Evolutionary conservation across 2,113 vertebrate species (phyloP), one percentile per base, ranked within the genome.

Genomic region (Todiramphus saurophagus): DNA sequence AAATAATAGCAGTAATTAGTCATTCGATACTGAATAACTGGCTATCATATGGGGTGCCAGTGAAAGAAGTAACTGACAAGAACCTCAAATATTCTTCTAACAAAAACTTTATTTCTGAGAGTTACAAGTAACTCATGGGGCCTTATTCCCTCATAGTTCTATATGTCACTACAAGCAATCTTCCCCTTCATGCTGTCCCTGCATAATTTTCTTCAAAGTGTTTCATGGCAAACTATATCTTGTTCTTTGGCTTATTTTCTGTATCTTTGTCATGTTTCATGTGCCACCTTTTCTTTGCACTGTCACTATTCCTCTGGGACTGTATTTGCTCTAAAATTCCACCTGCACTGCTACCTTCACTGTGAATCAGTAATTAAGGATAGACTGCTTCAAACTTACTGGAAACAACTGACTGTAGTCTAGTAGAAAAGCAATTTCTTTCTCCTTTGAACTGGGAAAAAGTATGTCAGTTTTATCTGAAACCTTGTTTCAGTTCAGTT

Each of bases 201-300:
- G 25, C 7, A 74, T 31, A 48, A 37, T 81, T 79, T 80, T 74
- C 44, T 64, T 86, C 55, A 28, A 69, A 85, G 19, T 48, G 24
- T 13, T 85, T 93, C 10, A 48, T 23, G 46, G 24, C 9, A 93
- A 88, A 8, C 5, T 80, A 1, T 46, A 84, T 69, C 85, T 91
- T 69, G 20, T 35, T 83, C 35, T 56, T 56, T 76, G 39, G 9
- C 15, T 77, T 80, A 21, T 82, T 76, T 79, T 69, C 35, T 31
- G 5, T 56, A 39, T 60, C 13, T 55, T 94, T 69, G 60, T 48
- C 23, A 11, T 43, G 31, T 11, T 59, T 28, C 0, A 0, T 48
- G 12, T 78, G 37, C 10, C 51, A 74, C 39, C 7, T 81, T 69
- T 59, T 33, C 53, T 63, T 75, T 72, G 44, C 50, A 73, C 8